These are phyloP conservation scores for Amphiura filiformis DNA, from an alignment of 35 echinoderm and acorn worm genomes.

Conservation along the genomic window DNA sequence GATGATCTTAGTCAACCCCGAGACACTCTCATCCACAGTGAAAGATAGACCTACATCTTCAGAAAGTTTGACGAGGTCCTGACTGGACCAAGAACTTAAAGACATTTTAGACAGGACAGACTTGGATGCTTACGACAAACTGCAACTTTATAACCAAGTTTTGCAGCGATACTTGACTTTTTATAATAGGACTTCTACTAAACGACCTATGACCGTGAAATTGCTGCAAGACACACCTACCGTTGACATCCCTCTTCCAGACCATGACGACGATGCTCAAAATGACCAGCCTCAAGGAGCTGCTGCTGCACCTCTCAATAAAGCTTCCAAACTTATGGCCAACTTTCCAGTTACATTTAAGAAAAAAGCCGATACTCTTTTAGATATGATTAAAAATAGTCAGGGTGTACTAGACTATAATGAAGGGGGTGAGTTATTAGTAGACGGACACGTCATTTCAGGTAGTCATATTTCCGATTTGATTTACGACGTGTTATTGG, in stretches of 20 bases:
- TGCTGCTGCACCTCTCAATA: too few species aligned
- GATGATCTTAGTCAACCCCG: background rate
- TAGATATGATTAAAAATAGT: conserved; percentile 40
- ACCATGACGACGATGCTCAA: too few species aligned
- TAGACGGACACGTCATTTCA: conserved; percentile 3
- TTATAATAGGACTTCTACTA: background rate
- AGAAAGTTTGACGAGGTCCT: background rate
- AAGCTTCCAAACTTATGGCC: background rate
- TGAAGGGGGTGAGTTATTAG: background rate
- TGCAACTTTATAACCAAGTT: background rate
- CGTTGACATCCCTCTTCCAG: too few species aligned
- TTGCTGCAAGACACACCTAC: background rate
- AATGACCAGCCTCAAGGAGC: too few species aligned
- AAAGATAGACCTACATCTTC: background rate
- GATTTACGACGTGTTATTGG: conserved; percentile 44
- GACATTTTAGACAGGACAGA: conserved; percentile 29
- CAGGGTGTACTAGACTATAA: conserved; percentile 20
- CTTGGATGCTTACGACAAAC: conserved; percentile 20
- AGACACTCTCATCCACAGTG: background rate
- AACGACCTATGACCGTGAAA: background rate
- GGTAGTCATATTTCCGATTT: conserved; percentile 43
- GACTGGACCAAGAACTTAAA: conserved; percentile 32
- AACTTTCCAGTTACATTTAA: conserved; percentile 9
- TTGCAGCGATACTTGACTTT: background rate
- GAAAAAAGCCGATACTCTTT: conserved; percentile 13